Conservation (phyloP, 2,797 vertebrate genomes). For the Parauchenoglanis punctatus region DNA sequence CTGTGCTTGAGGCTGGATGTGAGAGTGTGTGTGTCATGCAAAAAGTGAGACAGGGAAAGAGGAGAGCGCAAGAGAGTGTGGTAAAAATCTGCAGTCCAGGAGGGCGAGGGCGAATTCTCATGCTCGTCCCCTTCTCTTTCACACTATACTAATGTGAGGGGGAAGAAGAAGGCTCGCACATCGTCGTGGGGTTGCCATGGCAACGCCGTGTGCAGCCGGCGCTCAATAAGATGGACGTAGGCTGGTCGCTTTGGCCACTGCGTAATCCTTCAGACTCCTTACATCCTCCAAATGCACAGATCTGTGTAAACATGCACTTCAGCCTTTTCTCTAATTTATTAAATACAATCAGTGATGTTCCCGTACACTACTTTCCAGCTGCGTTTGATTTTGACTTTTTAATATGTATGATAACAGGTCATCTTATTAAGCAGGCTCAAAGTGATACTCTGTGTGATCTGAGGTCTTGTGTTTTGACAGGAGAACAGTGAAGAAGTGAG, state of each 20-base stretch:
- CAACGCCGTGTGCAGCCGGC: slow-evolving; percentile 65
- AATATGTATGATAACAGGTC: background rate
- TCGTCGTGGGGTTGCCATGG: slow-evolving; percentile 68
- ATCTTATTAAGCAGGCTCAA: slow-evolving; percentile 9
- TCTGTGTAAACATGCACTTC: slow-evolving; percentile 37
- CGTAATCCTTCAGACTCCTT: slow-evolving; percentile 53
- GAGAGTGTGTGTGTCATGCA: background rate
- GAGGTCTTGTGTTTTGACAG: slow-evolving; percentile 62
- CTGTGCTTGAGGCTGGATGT: slow-evolving; percentile 16
- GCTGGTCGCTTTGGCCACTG: slow-evolving; percentile 69
- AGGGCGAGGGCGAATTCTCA: slow-evolving; percentile 21
- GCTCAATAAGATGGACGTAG: slow-evolving; percentile 58
- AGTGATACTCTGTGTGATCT: slow-evolving; percentile 34
- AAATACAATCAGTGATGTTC: background rate
- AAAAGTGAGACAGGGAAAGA: background rate
- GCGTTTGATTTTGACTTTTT: background rate
- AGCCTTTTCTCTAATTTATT: background rate
- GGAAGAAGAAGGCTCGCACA: slow-evolving; percentile 51
- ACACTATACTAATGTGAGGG: slow-evolving; percentile 61
- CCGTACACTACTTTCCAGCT: background rate
- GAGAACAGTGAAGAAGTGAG: slow-evolving; percentile 66
- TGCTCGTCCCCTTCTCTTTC: slow-evolving; percentile 49
- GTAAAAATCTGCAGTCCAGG: slow-evolving; percentile 24
- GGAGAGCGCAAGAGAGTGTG: background rate
- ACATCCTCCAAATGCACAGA: slow-evolving; percentile 39